Evolutionary conservation across 2,113 vertebrate species (phyloP), one percentile per base, ranked within the genome.

Genomic region (Protobothrops flavoviridis): DNA sequence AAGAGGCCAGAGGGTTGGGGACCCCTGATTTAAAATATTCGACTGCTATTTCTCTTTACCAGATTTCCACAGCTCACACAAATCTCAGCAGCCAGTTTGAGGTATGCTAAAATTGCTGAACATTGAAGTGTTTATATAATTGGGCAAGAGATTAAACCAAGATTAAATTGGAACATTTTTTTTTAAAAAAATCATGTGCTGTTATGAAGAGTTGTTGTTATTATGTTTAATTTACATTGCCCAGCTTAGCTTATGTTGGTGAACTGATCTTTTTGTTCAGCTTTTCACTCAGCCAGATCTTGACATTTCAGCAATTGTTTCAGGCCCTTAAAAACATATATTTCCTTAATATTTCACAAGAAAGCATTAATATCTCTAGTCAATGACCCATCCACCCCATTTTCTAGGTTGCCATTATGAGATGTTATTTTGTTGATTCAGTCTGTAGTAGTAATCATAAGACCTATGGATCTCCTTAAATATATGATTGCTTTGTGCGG

Each of bases 401-500:
- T 9, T 48, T 53, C 89, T 85, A 11, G 29, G 21, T 53, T 4
- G 26, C 33, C 2, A 20, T 89, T 52, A 50, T 29, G 48, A 89
- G 64, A 33, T 45, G 55, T 33, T 87, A 86, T 39, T 52, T 93
- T 85, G 29, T 85, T 69, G 50, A 74, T 87, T 53, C 1, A 61
- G 33, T 2, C 39, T 87, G 45, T 21, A 52, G 2, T 23, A 45
- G 48, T 90, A 1, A 29, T 92, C 24, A 85, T 57, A 87, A 5
- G 7, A 43, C 43, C 92, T 3, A n/a, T 92, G 23, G 26, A 91
- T 2, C 21, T 50, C 8, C 11, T 59, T 52, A n/a, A 86, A 90
- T 86, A 24, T 87, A 23, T 26, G 45, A 86, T 87, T 95, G 92
- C 20, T 90, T 13, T 50, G 85, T 87, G 50, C 93, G 92, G 53